phyloP scores from a whole-genome alignment of 2,888 invertebrate genomes.

The Ceraclea dissimilis region DNA sequence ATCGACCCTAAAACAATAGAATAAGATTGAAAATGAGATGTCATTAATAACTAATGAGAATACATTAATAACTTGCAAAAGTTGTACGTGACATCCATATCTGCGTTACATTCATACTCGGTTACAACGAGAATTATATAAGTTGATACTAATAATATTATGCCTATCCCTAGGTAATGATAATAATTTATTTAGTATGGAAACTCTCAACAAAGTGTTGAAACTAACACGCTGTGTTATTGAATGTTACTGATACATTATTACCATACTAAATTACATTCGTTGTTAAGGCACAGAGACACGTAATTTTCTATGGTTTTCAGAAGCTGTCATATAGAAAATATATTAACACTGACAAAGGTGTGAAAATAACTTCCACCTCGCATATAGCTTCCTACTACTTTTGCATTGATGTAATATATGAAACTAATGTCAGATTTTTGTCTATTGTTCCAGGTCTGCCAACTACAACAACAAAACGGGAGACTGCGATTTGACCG shows the following conservation, averaged over 20 bases:
- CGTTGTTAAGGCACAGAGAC: background rate
- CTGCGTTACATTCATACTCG: no score
- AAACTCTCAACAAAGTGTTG: background rate
- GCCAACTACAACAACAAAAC: conserved; percentile 83
- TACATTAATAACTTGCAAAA: no score
- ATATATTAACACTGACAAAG: background rate
- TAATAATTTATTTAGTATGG: background rate
- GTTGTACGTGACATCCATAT: no score
- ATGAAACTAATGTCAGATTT: no score
- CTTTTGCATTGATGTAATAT: no score
- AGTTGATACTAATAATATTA: no score
- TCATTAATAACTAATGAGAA: no score
- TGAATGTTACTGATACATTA: background rate
- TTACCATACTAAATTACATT: background rate
- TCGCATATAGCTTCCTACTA: no score
- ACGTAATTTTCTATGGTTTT: background rate
- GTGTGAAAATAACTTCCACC: background rate
- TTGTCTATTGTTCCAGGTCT: conserved; percentile 54
- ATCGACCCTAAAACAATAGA: no score
- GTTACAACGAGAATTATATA: no score
- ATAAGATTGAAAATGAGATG: no score
- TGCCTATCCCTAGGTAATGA: background rate
- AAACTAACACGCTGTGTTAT: background rate
- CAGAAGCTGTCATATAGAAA: background rate
- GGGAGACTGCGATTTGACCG: conserved; percentile 79